A percentile compares a stretch with the other conserved stretches of the same genome.
Conservation (phyloP, 2,113 vertebrate genomes). For the Phylloscopus whistleri region DNA sequence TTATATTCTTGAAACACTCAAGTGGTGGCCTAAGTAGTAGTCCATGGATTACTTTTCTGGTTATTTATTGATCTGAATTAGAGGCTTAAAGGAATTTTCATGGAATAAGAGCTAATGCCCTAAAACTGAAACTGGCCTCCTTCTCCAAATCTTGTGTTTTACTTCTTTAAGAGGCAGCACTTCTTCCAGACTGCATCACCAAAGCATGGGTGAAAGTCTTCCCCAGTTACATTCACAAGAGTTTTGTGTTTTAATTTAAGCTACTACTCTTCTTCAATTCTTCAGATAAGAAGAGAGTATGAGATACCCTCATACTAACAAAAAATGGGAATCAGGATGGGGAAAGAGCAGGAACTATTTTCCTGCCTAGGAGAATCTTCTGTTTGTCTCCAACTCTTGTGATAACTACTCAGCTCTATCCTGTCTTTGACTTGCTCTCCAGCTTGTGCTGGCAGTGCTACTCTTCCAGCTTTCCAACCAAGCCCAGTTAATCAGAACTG, state of each 20-base stretch:
- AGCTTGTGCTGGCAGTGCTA: background rate
- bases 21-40: background rate
- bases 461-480: background rate
- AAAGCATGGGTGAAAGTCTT: background rate
- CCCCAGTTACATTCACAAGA: background rate
- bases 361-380: background rate
- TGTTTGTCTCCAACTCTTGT: background rate
- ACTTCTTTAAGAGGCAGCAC: background rate
- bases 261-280: background rate
- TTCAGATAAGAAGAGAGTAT: background rate
- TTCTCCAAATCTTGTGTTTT: background rate
- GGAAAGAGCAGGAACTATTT: background rate
- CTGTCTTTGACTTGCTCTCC: background rate
- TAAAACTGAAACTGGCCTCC: background rate
- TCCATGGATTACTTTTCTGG: background rate
- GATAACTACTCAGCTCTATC: background rate
- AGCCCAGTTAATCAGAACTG: background rate
- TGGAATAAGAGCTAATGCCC: background rate
- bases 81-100: background rate
- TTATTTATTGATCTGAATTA: background rate
- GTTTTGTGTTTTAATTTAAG: background rate
- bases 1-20: conserved; percentile 4
- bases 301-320: background rate
- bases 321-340: background rate
- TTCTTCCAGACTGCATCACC: background rate